Percentiles rank a stretch among this genome's conserved stretches.
Evolutionary conservation across 1,140 invertebrate species (phyloP).

Genomic region (Drosophila ohnishii): DNA sequence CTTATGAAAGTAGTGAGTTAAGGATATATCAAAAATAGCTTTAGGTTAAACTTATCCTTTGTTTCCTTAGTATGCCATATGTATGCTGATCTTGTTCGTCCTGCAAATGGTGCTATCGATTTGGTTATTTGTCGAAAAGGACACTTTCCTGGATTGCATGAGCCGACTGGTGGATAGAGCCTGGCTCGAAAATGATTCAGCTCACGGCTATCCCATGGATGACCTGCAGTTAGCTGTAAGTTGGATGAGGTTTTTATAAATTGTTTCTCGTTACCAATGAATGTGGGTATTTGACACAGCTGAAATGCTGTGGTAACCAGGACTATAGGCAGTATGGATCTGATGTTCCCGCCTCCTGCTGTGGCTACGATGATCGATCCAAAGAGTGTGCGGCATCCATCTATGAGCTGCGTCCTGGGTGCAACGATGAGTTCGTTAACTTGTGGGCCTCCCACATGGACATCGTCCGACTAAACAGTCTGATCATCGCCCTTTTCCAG

Average conservation of each 20-base stretch:
- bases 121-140: slow-evolving; percentile 84
- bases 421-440: slow-evolving; percentile 72
- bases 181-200: slow-evolving; percentile 50
- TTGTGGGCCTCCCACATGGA: slow-evolving; percentile 84
- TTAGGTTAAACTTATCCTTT: background rate
- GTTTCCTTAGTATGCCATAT: slow-evolving; percentile 85
- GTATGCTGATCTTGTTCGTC: slow-evolving; percentile 86
- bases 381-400: slow-evolving; percentile 42
- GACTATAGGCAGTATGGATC: slow-evolving; percentile 79
- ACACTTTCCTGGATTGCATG: slow-evolving; percentile 82
- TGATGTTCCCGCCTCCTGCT: slow-evolving; percentile 82
- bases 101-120: slow-evolving; percentile 86
- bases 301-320: slow-evolving; percentile 86
- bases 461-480: slow-evolving; percentile 85
- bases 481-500: slow-evolving; percentile 85
- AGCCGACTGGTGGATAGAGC: slow-evolving; percentile 81
- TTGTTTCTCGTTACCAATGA: background rate
- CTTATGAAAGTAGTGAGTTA: slow-evolving; percentile 89
- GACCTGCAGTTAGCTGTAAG: slow-evolving; percentile 64
- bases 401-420: slow-evolving; percentile 82
- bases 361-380: slow-evolving; percentile 65
- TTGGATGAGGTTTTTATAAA: background rate
- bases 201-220: slow-evolving; percentile 58
- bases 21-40: background rate
- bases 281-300: slow-evolving; percentile 75